Evolutionary conservation across 2,888 invertebrate genomes (phyloP).

Genomic region (Drosophila antonietae): DNA sequence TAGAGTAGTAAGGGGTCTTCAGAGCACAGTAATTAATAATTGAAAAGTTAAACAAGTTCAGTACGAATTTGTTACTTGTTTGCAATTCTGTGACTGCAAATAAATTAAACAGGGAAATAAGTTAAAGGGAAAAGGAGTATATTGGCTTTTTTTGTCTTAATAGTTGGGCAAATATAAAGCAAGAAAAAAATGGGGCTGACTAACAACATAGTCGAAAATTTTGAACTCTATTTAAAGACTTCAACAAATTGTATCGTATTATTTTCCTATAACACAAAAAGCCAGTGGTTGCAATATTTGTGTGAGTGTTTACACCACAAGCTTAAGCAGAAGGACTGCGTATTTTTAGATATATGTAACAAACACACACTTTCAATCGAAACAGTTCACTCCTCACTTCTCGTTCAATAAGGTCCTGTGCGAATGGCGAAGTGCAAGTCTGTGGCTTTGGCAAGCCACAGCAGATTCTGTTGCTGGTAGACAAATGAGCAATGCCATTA

Average conservation of each 20-base stretch:
- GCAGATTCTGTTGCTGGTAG: conserved; percentile 56
- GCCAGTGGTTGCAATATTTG: conserved; percentile 1
- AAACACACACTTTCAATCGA: conserved; percentile 7
- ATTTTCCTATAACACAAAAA: not conserved
- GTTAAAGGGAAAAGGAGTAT: too few species aligned
- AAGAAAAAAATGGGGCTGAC: not conserved
- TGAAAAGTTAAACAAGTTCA: too few species aligned
- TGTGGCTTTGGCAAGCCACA: conserved; percentile 41
- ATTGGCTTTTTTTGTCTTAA: not conserved
- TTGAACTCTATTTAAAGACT: not conserved
- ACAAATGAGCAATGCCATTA: conserved; percentile 73
- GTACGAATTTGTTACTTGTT: too few species aligned
- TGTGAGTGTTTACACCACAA: conserved; percentile 51
- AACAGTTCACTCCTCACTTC: conserved; percentile 4
- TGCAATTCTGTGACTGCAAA: not conserved
- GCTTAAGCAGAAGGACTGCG: conserved; percentile 33
- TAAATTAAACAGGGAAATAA: not conserved
- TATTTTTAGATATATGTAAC: conserved; percentile 23
- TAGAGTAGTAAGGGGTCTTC: too few species aligned
- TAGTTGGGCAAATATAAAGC: not conserved
- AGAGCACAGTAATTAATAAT: too few species aligned
- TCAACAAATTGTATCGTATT: not conserved
- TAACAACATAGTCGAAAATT: not conserved
- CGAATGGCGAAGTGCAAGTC: conserved; percentile 34
- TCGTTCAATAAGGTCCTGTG: conserved; percentile 26